phyloP scores from a whole-genome alignment of 2,888 invertebrate species.

The Drosophila robusta region DNA sequence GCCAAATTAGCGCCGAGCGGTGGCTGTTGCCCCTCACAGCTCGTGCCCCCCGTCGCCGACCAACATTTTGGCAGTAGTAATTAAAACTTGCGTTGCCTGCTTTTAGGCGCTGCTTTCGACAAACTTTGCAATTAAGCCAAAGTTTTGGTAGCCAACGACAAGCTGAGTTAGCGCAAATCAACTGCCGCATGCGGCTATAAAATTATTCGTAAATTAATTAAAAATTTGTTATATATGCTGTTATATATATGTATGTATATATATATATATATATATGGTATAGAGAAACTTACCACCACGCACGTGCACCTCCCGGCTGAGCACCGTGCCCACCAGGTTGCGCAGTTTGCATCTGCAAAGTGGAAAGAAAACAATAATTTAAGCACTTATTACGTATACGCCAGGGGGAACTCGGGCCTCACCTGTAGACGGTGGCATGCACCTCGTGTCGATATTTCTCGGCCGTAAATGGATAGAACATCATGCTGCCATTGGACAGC shows the following conservation, averaged over 20 bases:
- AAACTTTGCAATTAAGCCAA: conserved; percentile 76
- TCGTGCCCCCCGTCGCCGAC: conserved; percentile 3
- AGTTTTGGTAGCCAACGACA: conserved; percentile 32
- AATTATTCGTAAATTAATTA: conserved; percentile 60
- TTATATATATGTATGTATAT: conserved; percentile 29
- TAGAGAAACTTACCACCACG: conserved; percentile 91
- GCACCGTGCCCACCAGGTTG: conserved; percentile 90
- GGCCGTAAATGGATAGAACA: conserved; percentile 93
- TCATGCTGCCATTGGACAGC: conserved; percentile 93
- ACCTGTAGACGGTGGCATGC: conserved; percentile 93
- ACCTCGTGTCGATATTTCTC: conserved; percentile 93
- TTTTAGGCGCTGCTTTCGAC: conserved; percentile 61
- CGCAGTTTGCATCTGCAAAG: conserved; percentile 86
- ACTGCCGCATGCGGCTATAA: conserved; percentile 56
- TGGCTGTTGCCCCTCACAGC: not conserved
- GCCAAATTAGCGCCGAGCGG: conserved; percentile 68
- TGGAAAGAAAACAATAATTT: conserved; percentile 2
- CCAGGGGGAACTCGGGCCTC: conserved; percentile 58
- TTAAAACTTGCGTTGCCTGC: conserved; percentile 74
- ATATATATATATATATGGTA: conserved; percentile 28
- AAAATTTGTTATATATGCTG: conserved; percentile 41
- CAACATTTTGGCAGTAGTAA: conserved; percentile 74
- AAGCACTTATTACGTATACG: conserved; percentile 36
- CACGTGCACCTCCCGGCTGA: conserved; percentile 94
- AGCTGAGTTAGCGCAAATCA: conserved; percentile 69